phyloP scores from a whole-genome alignment of 2,797 vertebrate species.

The Gorsachius magnificus region DNA sequence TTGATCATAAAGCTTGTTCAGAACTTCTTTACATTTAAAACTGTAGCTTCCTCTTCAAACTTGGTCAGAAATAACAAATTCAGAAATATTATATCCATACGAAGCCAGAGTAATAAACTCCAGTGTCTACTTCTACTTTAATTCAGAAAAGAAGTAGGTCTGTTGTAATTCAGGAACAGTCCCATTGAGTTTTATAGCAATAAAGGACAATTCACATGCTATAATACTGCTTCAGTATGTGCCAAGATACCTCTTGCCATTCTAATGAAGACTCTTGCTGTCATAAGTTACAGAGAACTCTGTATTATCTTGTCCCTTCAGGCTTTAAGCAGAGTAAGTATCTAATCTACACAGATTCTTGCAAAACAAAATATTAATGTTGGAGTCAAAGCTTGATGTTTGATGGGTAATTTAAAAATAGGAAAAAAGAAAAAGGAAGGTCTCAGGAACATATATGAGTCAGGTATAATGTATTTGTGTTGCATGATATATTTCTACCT shows the following conservation, averaged over 20 bases:
- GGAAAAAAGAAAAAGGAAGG: not conserved
- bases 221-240: not conserved
- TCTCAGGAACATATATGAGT: not conserved
- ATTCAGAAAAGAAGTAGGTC: not conserved
- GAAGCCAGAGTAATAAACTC: not conserved
- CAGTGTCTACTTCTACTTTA: not conserved
- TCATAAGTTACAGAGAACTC: not conserved
- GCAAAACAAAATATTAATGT: not conserved
- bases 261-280: not conserved
- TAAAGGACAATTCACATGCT: not conserved
- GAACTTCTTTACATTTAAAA: not conserved
- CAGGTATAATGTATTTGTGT: not conserved
- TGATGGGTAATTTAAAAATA: not conserved
- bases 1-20: not conserved
- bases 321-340: not conserved
- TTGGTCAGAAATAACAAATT: not conserved
- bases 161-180: not conserved
- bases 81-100: not conserved
- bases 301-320: not conserved
- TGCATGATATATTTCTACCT: not conserved
- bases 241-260: not conserved
- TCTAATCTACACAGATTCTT: not conserved
- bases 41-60: not conserved
- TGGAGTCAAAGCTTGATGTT: not conserved
- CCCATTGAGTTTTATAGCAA: not conserved